Conservation (phyloP, 2,888 invertebrate genomes). For the Parnassius glacialis region DNA sequence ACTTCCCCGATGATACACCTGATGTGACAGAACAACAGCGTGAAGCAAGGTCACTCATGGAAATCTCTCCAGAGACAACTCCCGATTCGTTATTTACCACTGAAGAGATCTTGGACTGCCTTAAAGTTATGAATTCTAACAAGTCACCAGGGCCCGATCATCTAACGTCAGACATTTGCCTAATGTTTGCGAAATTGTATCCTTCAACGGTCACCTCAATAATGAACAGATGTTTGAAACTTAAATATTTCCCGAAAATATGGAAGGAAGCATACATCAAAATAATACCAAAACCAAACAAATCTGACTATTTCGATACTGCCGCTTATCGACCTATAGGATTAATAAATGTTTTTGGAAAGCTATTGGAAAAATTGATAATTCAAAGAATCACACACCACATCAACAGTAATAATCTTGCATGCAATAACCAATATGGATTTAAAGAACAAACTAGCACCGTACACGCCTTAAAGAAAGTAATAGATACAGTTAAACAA, state of each 20-base stretch:
- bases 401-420: background rate
- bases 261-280: conserved; percentile 34
- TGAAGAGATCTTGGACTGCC: conserved; percentile 23
- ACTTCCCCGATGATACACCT: too few species aligned
- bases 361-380: conserved; percentile 28
- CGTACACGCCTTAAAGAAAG: background rate
- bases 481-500: background rate
- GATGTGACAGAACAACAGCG: too few species aligned
- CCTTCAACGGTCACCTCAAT: background rate
- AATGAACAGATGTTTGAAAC: conserved; percentile 20
- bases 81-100: too few species aligned
- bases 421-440: background rate
- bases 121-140: conserved; percentile 28
- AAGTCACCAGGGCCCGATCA: conserved; percentile 21
- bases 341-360: conserved; percentile 32
- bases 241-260: background rate
- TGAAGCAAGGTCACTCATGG: too few species aligned
- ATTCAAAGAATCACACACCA: background rate
- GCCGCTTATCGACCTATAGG: conserved; percentile 34
- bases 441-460: background rate
- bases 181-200: background rate
- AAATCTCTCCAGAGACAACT: too few species aligned
- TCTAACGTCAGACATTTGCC: conserved; percentile 2
- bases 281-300: conserved; percentile 35
- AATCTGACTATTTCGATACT: conserved; percentile 19